phyloP scores from a whole-genome alignment of 1,140 invertebrate genomes.

The Lucilia sericata region DNA sequence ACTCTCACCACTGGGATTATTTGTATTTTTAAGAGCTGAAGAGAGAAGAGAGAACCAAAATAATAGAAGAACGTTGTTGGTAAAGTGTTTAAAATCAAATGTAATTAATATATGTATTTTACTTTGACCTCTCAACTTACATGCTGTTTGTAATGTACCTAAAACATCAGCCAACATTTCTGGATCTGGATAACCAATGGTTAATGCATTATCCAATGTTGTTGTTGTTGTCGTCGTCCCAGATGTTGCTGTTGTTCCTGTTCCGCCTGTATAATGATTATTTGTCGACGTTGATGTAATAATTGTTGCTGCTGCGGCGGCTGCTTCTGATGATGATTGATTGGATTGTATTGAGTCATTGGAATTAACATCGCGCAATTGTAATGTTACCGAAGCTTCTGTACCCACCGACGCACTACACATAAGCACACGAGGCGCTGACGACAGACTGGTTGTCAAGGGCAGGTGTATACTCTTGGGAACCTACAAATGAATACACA shows the following conservation, averaged over 20 bases:
- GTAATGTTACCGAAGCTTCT: constrained; percentile 70
- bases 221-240: constrained; percentile 45
- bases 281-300: constrained; percentile 61
- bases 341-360: constrained; percentile 49
- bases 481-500: constrained; percentile 54
- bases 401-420: constrained; percentile 73
- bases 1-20: constrained; percentile 39
- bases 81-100: no score
- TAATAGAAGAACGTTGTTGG: no score
- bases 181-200: constrained; percentile 72
- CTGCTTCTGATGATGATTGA: constrained; percentile 49
- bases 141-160: constrained; percentile 67
- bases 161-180: constrained; percentile 70
- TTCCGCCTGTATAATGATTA: constrained; percentile 55
- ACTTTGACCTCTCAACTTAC: constrained; percentile 53
- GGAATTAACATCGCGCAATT: constrained; percentile 70
- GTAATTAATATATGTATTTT: no score
- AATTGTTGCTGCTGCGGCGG: constrained; percentile 30
- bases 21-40: constrained; percentile 61
- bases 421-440: constrained; percentile 71
- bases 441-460: constrained; percentile 63
- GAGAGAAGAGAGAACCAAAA: neutral
- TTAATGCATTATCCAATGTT: constrained; percentile 69
- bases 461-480: constrained; percentile 69
- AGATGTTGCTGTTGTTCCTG: constrained; percentile 33